Percentiles rank a stretch among this genome's conserved stretches.
Conservation (phyloP, 37 sponge, comb jelly and placozoan species). For the Aplysina aerophoba region DNA sequence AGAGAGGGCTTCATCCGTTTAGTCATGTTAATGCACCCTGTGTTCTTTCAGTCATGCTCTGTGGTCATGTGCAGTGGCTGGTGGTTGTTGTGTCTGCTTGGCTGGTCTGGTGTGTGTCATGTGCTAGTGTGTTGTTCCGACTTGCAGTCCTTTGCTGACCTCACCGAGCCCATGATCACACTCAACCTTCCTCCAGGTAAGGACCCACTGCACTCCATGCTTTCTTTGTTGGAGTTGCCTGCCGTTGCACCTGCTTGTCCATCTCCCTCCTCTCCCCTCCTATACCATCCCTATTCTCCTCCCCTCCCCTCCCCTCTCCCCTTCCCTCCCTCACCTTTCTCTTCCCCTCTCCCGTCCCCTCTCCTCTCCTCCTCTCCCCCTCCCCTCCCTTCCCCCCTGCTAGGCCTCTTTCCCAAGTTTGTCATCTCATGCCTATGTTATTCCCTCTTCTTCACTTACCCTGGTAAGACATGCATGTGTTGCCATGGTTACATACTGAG, state of each 20-base stretch:
- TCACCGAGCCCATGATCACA: constrained; percentile 86
- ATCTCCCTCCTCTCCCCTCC: too few species aligned
- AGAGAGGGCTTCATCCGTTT: too few species aligned
- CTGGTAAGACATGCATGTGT: constrained; percentile 54
- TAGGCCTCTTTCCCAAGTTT: constrained; percentile 78
- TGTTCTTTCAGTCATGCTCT: too few species aligned
- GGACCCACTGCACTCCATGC: not conserved
- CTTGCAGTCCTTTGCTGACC: constrained; percentile 79
- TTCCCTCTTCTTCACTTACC: constrained; percentile 95
- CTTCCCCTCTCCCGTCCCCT: not conserved
- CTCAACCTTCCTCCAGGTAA: constrained; percentile 84
- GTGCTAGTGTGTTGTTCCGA: too few species aligned
- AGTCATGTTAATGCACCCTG: too few species aligned
- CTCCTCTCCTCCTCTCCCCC: not conserved
- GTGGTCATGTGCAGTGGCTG: too few species aligned
- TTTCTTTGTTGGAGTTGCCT: too few species aligned
- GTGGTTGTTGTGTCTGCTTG: too few species aligned
- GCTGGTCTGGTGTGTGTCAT: too few species aligned
- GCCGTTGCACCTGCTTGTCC: too few species aligned
- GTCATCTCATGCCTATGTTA: constrained; percentile 92
- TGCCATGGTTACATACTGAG: not conserved
- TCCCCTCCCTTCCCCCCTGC: not conserved
- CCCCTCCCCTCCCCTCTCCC: not conserved
- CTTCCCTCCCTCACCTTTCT: not conserved
- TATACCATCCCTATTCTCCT: too few species aligned